Percentiles rank a stretch among this genome's conserved stretches.
phyloP scores from a whole-genome alignment of 2,888 invertebrate genomes.

The Torymus aiolomorphi region DNA sequence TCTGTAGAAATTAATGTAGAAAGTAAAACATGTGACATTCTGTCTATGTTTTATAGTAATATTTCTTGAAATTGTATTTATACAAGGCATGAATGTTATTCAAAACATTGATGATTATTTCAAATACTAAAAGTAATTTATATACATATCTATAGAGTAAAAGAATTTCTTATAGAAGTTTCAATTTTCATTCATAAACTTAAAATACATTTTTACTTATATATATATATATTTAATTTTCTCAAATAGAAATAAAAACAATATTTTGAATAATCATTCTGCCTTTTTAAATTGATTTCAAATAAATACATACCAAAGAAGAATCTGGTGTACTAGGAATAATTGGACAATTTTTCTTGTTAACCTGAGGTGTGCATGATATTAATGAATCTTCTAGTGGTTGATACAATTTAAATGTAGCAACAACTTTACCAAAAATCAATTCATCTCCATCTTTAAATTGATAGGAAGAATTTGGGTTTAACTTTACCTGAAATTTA shows the following conservation, averaged over 20 bases:
- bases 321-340: conserved; percentile 65
- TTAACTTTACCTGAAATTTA: conserved; percentile 65
- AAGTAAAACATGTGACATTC: background rate
- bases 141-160: no score
- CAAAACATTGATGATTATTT: conserved; percentile 16
- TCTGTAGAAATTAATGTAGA: conserved; percentile 49
- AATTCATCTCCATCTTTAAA: conserved; percentile 67
- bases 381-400: conserved; percentile 56
- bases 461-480: conserved; percentile 67
- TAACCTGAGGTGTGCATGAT: conserved; percentile 55
- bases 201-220: background rate
- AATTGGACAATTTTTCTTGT: conserved; percentile 23
- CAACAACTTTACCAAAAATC: conserved; percentile 66
- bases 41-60: conserved; percentile 20
- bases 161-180: background rate
- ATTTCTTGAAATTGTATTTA: conserved; percentile 3
- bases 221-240: background rate
- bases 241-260: background rate
- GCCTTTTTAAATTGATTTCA: background rate
- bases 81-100: background rate
- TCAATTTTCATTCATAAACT: background rate
- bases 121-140: no score
- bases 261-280: no score
- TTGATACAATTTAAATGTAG: conserved; percentile 59
- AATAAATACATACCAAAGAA: conserved; percentile 59